Percentiles rank a stretch among this genome's conserved stretches.
Conservation (phyloP, 2,797 vertebrate species). For the Chelon auratus region DNA sequence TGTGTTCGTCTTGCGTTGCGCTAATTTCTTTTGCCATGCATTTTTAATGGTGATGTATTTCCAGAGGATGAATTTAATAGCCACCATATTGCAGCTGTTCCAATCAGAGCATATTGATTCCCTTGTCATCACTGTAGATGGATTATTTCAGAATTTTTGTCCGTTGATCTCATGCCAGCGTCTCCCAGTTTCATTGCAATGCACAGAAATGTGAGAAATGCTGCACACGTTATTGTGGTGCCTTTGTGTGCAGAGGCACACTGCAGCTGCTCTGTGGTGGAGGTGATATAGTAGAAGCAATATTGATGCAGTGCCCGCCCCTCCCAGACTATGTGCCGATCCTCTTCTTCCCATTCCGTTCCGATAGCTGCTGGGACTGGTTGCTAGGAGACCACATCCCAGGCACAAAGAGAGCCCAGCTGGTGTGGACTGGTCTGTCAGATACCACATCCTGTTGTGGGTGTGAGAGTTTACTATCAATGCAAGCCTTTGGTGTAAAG, state of each 20-base stretch:
- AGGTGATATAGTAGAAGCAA: slow-evolving; percentile 76
- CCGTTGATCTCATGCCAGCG: not conserved
- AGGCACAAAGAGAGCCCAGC: slow-evolving; percentile 94
- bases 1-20: slow-evolving; percentile 16
- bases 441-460: slow-evolving; percentile 88
- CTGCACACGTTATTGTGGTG: slow-evolving; percentile 41
- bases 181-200: slow-evolving; percentile 13
- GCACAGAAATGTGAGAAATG: slow-evolving; percentile 39
- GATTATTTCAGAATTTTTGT: slow-evolving; percentile 14
- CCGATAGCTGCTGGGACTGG: slow-evolving; percentile 89
- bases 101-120: slow-evolving; percentile 35
- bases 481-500: slow-evolving; percentile 57
- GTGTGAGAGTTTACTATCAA: slow-evolving; percentile 72
- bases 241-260: slow-evolving; percentile 77
- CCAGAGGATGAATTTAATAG: slow-evolving; percentile 31
- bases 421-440: slow-evolving; percentile 89
- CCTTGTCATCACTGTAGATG: slow-evolving; percentile 13
- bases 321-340: slow-evolving; percentile 81
- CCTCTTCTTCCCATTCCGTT: slow-evolving; percentile 80
- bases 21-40: slow-evolving; percentile 17
- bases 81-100: slow-evolving; percentile 20
- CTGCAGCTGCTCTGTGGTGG: slow-evolving; percentile 75
- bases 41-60: slow-evolving; percentile 46
- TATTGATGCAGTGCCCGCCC: slow-evolving; percentile 84
- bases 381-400: slow-evolving; percentile 95